A percentile compares a stretch with the other conserved stretches of the same genome.
These are phyloP conservation scores for Malthinus flaveolus DNA, from an alignment of 2,888 invertebrate genomes.

Conservation along the genomic window DNA sequence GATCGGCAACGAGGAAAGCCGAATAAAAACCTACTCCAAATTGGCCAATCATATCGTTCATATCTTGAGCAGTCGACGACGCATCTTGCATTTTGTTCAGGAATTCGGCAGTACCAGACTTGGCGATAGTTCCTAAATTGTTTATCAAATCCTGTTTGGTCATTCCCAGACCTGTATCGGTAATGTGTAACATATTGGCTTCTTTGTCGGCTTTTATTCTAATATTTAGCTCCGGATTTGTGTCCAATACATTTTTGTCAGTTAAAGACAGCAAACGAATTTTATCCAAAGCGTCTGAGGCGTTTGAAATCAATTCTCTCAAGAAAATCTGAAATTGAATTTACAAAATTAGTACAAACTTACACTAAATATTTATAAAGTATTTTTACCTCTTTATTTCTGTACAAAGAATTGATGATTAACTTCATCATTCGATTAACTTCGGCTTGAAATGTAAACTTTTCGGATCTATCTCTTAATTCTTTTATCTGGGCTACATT, in stretches of 20 bases:
- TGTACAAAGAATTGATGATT: constrained; percentile 98
- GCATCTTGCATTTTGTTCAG: constrained; percentile 84
- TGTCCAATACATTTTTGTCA: constrained; percentile 75
- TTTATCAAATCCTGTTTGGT: constrained; percentile 89
- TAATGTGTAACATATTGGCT: constrained; percentile 87
- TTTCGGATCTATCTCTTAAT: constrained; percentile 84
- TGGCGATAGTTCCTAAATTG: constrained; percentile 98
- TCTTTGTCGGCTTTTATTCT: constrained; percentile 94
- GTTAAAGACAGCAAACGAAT: constrained; percentile 93
- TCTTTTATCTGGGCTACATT: constrained; percentile 94
- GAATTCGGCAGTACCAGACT: constrained; percentile 96
- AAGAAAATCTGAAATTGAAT: constrained; percentile 77
- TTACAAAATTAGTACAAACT: background rate
- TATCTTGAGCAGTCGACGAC: constrained; percentile 67
- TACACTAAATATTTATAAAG: background rate
- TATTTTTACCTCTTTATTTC: constrained; percentile 89
- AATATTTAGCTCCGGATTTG: constrained; percentile 82
- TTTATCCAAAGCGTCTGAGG: constrained; percentile 98
- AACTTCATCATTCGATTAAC: constrained; percentile 99
- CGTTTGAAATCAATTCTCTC: constrained; percentile 97
- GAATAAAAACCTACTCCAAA: constrained; percentile 99
- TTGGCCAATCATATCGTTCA: constrained; percentile 98
- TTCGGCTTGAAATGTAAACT: constrained; percentile 94
- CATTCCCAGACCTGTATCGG: constrained; percentile 98
- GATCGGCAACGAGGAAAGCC: constrained; percentile 93